Conservation (phyloP, 2,888 invertebrate species). For the Parasteatoda lunata region DNA sequence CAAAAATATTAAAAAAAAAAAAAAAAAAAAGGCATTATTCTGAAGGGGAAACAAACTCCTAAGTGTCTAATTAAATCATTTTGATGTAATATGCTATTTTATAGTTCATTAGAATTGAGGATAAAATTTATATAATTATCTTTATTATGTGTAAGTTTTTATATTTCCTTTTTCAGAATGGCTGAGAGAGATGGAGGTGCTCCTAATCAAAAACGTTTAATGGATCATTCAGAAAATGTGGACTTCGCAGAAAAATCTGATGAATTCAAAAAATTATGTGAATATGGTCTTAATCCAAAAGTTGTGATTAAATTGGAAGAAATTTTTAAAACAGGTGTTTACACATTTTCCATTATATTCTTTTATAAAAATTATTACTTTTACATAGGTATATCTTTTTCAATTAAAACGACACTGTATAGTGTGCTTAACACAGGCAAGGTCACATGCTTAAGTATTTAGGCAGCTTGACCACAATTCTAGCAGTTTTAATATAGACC, state of each 20-base stretch:
- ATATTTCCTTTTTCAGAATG: conserved; percentile 62
- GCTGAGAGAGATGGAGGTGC: conserved; percentile 71
- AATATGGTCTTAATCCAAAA: conserved; percentile 96
- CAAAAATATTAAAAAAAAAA: no score
- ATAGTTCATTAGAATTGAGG: neutral
- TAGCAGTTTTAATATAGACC: no score
- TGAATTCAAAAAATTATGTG: conserved; percentile 94
- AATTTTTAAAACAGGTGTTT: conserved; percentile 92
- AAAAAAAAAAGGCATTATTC: no score
- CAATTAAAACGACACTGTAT: no score
- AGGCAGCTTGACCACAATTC: no score
- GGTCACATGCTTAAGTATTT: no score
- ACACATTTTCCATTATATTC: neutral
- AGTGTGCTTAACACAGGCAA: no score
- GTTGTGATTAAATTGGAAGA: conserved; percentile 95
- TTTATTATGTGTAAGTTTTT: conserved; percentile 1
- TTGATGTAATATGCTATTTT: neutral
- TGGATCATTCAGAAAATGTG: conserved; percentile 74
- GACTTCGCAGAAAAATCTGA: conserved; percentile 79
- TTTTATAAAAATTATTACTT: neutral
- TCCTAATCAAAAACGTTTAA: conserved; percentile 71
- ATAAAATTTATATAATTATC: neutral
- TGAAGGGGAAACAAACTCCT: no score
- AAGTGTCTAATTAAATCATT: no score
- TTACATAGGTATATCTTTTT: neutral